A percentile compares a stretch with the other conserved stretches of the same genome.
These are phyloP conservation scores for Eristalis pertinax DNA, from an alignment of 2,888 invertebrate species.

Conservation along the genomic window DNA sequence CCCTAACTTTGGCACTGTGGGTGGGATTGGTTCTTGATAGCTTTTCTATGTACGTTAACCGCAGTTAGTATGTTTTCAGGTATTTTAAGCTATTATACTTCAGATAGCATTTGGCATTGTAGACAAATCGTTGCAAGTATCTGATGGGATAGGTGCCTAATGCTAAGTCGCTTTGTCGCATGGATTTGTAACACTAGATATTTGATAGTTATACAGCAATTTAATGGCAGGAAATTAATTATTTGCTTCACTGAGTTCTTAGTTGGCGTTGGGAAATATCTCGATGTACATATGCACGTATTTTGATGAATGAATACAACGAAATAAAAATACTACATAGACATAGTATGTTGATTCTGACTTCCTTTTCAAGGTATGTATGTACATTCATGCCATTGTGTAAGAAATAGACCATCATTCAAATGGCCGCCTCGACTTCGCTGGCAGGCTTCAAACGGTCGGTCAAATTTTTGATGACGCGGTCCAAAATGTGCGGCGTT, in stretches of 20 bases:
- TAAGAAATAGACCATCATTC: too few relatives aligned
- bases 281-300: too few relatives aligned
- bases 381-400: too few relatives aligned
- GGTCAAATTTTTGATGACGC: too few relatives aligned
- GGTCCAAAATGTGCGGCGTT: too few relatives aligned
- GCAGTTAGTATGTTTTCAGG: not conserved
- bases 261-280: not conserved
- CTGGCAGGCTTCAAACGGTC: too few relatives aligned
- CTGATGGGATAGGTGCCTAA: not conserved
- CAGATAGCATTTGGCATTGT: not conserved
- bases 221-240: not conserved
- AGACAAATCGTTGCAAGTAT: conserved; percentile 27
- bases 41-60: conserved; percentile 18
- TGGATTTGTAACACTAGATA: not conserved
- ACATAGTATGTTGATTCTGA: too few relatives aligned
- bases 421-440: too few relatives aligned
- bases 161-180: not conserved
- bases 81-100: conserved; percentile 1
- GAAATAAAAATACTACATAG: too few relatives aligned
- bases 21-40: conserved; percentile 69
- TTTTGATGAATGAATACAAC: not conserved
- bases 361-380: too few relatives aligned
- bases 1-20: conserved; percentile 42
- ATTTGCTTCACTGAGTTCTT: not conserved
- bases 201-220: not conserved